These are phyloP conservation scores for Anisognathus igniventris DNA, from an alignment of 2,797 vertebrate genomes.

Conservation along the genomic window DNA sequence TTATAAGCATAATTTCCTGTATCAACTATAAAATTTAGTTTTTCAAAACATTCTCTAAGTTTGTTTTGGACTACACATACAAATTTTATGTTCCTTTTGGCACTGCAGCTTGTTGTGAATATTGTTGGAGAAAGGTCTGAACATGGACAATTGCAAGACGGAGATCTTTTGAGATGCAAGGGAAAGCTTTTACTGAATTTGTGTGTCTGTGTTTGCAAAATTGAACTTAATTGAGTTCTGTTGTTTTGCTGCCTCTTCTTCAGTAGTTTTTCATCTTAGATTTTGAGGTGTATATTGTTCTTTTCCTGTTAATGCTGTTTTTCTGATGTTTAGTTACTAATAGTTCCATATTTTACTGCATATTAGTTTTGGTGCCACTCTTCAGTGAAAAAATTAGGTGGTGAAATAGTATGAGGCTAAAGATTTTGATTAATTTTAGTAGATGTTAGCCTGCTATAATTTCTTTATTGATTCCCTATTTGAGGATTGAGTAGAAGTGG, in stretches of 20 bases:
- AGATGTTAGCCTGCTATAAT: background rate
- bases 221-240: background rate
- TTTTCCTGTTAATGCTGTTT: background rate
- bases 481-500: background rate
- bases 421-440: background rate
- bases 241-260: background rate
- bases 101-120: background rate
- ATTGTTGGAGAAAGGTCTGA: background rate
- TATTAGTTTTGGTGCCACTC: background rate
- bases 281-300: background rate
- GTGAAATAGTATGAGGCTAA: background rate
- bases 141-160: background rate
- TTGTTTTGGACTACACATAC: background rate
- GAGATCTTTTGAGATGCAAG: background rate
- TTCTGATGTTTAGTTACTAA: background rate
- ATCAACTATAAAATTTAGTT: background rate
- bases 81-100: background rate
- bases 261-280: background rate
- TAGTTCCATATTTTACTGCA: accelerated
- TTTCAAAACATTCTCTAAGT: background rate
- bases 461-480: background rate
- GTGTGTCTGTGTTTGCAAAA: background rate
- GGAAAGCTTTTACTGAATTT: background rate
- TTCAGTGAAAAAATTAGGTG: background rate
- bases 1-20: background rate